phyloP scores from a whole-genome alignment of 2,888 invertebrate genomes.

The Habrosyne pyritoides region DNA sequence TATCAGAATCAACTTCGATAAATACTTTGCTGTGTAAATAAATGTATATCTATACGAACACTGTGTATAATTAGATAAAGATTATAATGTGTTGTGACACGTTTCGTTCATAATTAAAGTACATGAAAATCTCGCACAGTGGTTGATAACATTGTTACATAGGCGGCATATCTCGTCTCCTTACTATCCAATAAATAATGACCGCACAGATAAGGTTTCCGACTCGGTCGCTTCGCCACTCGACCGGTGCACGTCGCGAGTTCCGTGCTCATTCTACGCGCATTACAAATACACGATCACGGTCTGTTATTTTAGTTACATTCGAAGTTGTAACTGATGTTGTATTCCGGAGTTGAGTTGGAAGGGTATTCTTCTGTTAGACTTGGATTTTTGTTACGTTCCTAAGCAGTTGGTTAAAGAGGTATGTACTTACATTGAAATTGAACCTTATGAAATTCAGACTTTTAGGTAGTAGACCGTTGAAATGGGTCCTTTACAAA shows the following conservation, averaged over 20 bases:
- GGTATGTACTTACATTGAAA: background rate
- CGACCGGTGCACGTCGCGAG: conserved; percentile 25
- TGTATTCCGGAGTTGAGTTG: background rate
- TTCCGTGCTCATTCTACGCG: background rate
- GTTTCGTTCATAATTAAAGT: conserved; percentile 13
- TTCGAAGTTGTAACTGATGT: background rate
- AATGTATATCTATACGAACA: background rate
- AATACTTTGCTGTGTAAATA: too few species aligned
- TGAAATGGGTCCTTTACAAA: too few species aligned
- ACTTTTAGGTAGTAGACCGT: background rate
- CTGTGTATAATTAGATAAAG: background rate
- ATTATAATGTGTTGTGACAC: background rate
- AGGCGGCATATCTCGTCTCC: conserved; percentile 38
- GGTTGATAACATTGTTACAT: conserved; percentile 36
- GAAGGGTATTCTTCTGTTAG: background rate
- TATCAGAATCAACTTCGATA: too few species aligned
- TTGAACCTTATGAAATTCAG: background rate
- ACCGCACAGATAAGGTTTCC: conserved; percentile 41
- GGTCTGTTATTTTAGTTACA: background rate
- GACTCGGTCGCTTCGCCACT: conserved; percentile 35
- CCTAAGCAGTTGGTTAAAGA: background rate
- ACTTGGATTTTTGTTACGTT: background rate
- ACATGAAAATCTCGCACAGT: conserved; percentile 30
- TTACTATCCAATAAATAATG: conserved; percentile 51
- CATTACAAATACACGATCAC: background rate